Conservation (phyloP, 2,797 vertebrate species). For the Arremon aurantiirostris region DNA sequence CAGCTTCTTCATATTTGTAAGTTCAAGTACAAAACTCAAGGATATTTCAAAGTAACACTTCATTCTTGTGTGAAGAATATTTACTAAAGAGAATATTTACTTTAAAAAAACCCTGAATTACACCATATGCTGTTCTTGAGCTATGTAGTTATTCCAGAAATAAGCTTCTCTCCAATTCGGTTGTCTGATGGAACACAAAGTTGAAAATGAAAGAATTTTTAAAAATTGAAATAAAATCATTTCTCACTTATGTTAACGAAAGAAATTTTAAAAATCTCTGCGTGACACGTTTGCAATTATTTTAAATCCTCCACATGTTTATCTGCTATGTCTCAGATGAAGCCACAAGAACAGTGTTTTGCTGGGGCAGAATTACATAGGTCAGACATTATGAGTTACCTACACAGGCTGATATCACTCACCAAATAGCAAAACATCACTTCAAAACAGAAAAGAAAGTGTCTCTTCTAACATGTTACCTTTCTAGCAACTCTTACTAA, state of each 20-base stretch:
- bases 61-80: neutral
- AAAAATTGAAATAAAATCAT: neutral
- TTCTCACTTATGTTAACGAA: neutral
- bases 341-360: neutral
- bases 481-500: neutral
- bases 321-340: neutral
- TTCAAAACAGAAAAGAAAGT: neutral
- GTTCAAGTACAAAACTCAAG: neutral
- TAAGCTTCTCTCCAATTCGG: neutral
- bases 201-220: neutral
- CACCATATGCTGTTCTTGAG: neutral
- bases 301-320: neutral
- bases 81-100: neutral
- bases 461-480: neutral
- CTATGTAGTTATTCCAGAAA: neutral
- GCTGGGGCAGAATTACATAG: neutral
- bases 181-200: neutral
- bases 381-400: neutral
- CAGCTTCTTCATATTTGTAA: conserved; percentile 20
- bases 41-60: neutral
- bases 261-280: neutral
- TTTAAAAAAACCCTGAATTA: neutral
- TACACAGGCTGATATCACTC: neutral
- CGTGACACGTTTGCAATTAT: neutral
- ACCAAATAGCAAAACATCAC: neutral